Evolutionary conservation across 2,797 vertebrate genomes (phyloP), one percentile per base, ranked within the genome.

Genomic region (Propithecus perrieri): DNA sequence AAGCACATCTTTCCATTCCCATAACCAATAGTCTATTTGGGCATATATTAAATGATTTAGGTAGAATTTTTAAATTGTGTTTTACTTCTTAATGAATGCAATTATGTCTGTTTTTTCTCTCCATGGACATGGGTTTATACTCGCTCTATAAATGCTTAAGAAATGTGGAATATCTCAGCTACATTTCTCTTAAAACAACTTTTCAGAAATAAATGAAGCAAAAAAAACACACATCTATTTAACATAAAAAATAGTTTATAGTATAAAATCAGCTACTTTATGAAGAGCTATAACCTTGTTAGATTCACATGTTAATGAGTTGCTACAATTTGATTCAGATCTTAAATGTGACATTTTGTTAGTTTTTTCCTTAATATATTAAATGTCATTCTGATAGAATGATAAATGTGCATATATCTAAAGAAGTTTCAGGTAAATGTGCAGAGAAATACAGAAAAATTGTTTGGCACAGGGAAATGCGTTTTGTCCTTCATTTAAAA

Each of bases 361-460:
- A 97, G 59, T 87, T 93, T 96, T 91, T 59, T 48, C n/a, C 65
- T 92, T 91, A 95, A 84, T 95, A 92, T 91, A 96, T 95, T 97
- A 95, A 96, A 92, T 97, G 96, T 97, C 96, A 97, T 96, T 92
- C 72, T 94, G 96, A 96, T 96, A 88, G 93, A 92, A 97, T 97
- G 95, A 98, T 96, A 92, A 97, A 97, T 97, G 95, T 92, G 80
- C 78, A 84, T 89, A 41, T 94, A 94, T 96, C 78, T 84, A 94
- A 96, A 92, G 69, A 97, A 96, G 59, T 81, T 97, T 97, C 74
- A 97, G 93, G 94, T 97, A 97, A 96, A 96, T 92, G 83, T 97
- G 93, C 86, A 96, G 86, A 96, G 80, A 97, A 97, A 94, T 93
- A 85, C 65, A 93, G 89, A 96, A 97, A 98, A 97, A 93, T 87